Conservation (phyloP, 2,113 vertebrate species). For the Crotalus horridus region DNA sequence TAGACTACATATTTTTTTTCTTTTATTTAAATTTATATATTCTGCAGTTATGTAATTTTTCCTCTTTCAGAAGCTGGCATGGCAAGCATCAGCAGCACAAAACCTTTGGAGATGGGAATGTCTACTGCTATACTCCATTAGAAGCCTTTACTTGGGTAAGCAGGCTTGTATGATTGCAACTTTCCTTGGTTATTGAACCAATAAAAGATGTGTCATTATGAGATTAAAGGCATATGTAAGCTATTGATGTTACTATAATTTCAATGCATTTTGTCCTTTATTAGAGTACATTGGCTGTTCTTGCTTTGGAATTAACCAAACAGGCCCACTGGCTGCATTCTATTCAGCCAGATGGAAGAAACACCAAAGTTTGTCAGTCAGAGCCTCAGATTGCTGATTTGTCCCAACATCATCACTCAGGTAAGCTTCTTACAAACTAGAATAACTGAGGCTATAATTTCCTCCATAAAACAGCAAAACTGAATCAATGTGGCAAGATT, state of each 20-base stretch:
- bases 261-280: background rate
- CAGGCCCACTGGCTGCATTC: background rate
- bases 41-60: background rate
- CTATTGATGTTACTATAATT: background rate
- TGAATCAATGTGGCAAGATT: background rate
- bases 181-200: background rate
- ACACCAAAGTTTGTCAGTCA: background rate
- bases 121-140: background rate
- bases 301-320: slow-evolving; percentile 19
- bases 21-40: background rate
- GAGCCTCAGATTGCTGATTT: background rate
- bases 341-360: background rate
- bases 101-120: background rate
- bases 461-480: background rate
- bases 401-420: slow-evolving; percentile 3
- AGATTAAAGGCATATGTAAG: background rate
- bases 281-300: slow-evolving; percentile 6
- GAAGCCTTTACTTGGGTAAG: slow-evolving; percentile 28
- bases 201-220: background rate
- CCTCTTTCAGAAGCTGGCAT: background rate
- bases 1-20: background rate
- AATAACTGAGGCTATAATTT: background rate
- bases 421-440: background rate
- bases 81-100: background rate
- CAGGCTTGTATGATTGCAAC: background rate